Percentiles rank a stretch among this genome's conserved stretches.
Evolutionary conservation across 2,888 invertebrate species (phyloP).

Genomic region (Mystacides longicornis): DNA sequence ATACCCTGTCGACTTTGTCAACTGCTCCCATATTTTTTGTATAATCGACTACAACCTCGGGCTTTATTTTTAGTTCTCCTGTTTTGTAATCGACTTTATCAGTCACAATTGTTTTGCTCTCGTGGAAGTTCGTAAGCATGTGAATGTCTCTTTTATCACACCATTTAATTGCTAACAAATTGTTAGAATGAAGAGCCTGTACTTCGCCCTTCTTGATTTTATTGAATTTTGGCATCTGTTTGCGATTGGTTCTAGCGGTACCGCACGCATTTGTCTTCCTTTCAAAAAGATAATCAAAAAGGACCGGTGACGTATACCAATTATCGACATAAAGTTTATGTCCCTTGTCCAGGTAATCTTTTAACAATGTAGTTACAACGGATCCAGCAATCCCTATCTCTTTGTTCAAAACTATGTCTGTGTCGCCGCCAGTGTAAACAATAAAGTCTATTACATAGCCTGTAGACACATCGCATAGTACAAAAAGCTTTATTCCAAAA

Average conservation of each 20-base stretch:
- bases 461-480: neutral
- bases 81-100: neutral
- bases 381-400: slow-evolving; percentile 7
- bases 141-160: slow-evolving; percentile 1
- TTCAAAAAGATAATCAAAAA: slow-evolving; percentile 3
- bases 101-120: neutral
- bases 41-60: neutral
- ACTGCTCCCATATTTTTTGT: neutral
- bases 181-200: neutral
- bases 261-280: slow-evolving; percentile 9
- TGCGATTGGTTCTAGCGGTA: neutral
- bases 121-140: neutral
- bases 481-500: slow-evolving; percentile 13
- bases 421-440: slow-evolving; percentile 4
- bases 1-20: neutral
- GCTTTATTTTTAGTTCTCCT: neutral
- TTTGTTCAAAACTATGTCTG: neutral
- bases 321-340: slow-evolving; percentile 7
- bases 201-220: slow-evolving; percentile 6
- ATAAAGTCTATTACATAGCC: slow-evolving; percentile 5
- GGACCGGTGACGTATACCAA: slow-evolving; percentile 10
- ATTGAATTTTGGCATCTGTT: slow-evolving; percentile 10
- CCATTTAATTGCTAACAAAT: neutral
- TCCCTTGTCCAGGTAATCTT: slow-evolving; percentile 9
- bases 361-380: slow-evolving; percentile 7